phyloP scores from a whole-genome alignment of 2,113 vertebrate species.

The Todiramphus chloris region DNA sequence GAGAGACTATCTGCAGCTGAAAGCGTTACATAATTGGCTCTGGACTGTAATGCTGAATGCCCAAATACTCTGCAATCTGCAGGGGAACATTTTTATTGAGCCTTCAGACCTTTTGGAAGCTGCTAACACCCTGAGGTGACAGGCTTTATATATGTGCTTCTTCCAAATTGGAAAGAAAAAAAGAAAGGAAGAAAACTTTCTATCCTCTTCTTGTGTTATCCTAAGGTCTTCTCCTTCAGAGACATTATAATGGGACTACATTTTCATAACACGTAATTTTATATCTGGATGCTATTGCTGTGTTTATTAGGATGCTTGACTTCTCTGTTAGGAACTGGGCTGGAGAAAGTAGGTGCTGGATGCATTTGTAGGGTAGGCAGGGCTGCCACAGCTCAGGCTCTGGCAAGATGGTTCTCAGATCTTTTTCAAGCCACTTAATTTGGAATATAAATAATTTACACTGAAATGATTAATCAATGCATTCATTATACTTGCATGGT shows the following conservation, averaged over 20 bases:
- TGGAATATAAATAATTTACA: conserved; percentile 18
- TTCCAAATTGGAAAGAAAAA: background rate
- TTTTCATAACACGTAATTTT: background rate
- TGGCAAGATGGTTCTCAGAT: background rate
- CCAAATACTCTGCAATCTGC: background rate
- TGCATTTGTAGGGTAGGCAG: background rate
- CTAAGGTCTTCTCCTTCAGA: background rate
- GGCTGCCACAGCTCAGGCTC: background rate
- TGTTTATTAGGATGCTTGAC: background rate
- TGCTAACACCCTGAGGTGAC: background rate
- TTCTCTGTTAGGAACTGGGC: background rate
- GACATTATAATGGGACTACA: background rate
- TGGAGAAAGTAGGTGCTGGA: background rate
- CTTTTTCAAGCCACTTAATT: background rate
- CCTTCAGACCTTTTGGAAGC: background rate
- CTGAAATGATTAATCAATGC: conserved; percentile 45
- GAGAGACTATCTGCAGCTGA: background rate
- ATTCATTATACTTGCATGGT: conserved; percentile 25
- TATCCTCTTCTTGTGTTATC: background rate
- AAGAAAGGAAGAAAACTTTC: background rate
- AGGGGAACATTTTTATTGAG: background rate
- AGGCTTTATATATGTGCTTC: background rate
- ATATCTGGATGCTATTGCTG: background rate
- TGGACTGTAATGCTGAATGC: background rate
- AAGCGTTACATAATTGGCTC: background rate